A percentile compares a stretch with the other conserved stretches of the same genome.
Evolutionary conservation across 2,888 invertebrate genomes (phyloP).

Genomic region (Tipula vernalis): DNA sequence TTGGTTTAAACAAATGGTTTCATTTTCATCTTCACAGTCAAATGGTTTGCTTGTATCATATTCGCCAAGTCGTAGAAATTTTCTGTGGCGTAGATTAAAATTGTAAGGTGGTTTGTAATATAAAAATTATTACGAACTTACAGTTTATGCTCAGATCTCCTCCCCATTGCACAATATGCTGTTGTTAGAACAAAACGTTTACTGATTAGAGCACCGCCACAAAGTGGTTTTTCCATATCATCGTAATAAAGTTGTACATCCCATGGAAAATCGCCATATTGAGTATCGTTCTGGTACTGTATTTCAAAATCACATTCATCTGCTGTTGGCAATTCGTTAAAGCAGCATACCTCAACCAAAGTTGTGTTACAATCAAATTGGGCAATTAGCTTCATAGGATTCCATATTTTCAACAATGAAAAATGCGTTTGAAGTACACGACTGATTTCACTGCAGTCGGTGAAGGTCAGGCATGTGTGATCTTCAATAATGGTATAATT

Average conservation of each 20-base stretch:
- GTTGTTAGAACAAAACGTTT: background rate
- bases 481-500: background rate
- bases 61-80: background rate
- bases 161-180: background rate
- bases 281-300: background rate
- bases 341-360: background rate
- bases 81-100: background rate
- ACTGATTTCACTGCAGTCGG: background rate
- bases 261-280: background rate
- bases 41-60: background rate
- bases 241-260: background rate
- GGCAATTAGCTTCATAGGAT: background rate
- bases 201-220: background rate
- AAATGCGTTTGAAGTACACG: background rate
- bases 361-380: background rate
- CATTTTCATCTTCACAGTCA: background rate
- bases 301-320: background rate
- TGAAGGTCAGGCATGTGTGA: background rate
- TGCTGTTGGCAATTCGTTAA: background rate
- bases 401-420: background rate
- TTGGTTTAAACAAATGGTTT: background rate
- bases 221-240: background rate
- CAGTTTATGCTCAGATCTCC: background rate
- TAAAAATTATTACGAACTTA: background rate
- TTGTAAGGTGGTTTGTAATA: background rate